phyloP scores from a whole-genome alignment of 2,113 vertebrate species.

The Microtus oregoni region DNA sequence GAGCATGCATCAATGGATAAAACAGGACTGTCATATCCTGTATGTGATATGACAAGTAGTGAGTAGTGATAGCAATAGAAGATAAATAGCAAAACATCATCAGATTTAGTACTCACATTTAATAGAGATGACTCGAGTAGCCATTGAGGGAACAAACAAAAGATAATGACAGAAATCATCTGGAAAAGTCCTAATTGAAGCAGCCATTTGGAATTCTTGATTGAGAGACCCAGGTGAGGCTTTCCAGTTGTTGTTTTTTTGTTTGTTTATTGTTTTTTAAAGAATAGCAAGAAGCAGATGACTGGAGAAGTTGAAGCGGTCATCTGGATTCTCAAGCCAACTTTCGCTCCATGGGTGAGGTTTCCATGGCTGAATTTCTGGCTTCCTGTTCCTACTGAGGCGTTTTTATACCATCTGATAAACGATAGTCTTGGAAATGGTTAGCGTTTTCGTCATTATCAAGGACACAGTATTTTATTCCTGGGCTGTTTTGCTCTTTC shows the following conservation, averaged over 20 bases:
- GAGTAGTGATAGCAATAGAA: neutral
- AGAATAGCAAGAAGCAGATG: neutral
- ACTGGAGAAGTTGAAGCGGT: neutral
- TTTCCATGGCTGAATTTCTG: neutral
- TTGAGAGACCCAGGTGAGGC: neutral
- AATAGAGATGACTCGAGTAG: neutral
- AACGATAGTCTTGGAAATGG: neutral
- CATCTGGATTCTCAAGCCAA: neutral
- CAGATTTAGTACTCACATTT: neutral
- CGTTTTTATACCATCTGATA: neutral
- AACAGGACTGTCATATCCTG: no score
- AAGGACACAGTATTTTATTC: neutral
- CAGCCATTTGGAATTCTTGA: neutral
- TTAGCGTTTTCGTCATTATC: neutral
- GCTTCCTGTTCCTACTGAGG: neutral
- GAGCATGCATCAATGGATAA: no score
- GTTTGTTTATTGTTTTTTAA: neutral
- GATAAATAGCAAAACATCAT: neutral
- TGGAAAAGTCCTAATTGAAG: neutral
- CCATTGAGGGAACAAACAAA: neutral
- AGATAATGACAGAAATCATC: neutral
- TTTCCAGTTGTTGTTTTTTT: neutral
- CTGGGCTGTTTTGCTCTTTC: neutral
- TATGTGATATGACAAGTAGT: no score
- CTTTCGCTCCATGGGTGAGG: no score